Conservation (phyloP, 1,140 invertebrate species). For the Theocolax elegans region DNA sequence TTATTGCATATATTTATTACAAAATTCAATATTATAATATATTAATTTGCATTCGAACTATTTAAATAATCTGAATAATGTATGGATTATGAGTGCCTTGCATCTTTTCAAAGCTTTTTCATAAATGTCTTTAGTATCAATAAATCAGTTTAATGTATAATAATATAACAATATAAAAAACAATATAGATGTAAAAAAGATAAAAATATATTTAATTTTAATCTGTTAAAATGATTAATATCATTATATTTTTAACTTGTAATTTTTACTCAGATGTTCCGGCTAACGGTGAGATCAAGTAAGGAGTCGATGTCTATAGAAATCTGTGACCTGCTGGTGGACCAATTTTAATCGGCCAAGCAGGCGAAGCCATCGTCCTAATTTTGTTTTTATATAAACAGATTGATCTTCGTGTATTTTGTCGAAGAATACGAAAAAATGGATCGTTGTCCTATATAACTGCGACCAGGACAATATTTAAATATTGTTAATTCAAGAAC, state of each 20-base stretch:
- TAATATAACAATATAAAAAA: not conserved
- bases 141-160: too few relatives aligned
- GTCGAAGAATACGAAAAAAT: conserved; percentile 13
- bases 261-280: conserved; percentile 90
- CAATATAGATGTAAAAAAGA: too few relatives aligned
- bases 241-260: conserved; percentile 27
- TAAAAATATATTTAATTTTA: not conserved
- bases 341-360: conserved; percentile 80
- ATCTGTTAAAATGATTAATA: not conserved
- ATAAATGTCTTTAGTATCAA: too few relatives aligned
- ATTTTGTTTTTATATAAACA: conserved; percentile 40
- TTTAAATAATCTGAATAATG: too few relatives aligned
- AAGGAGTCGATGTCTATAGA: conserved; percentile 94
- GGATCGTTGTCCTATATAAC: conserved; percentile 6
- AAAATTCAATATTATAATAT: too few relatives aligned
- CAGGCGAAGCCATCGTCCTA: conserved; percentile 12
- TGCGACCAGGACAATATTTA: conserved; percentile 27
- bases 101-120: too few relatives aligned
- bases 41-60: too few relatives aligned
- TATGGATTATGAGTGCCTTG: too few relatives aligned
- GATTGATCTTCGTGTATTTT: conserved; percentile 27
- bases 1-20: too few relatives aligned
- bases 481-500: conserved; percentile 17
- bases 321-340: conserved; percentile 87
- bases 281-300: conserved; percentile 94